Base-by-base conservation (phyloP, 2,888 invertebrate genomes). In the Pharmacophagus antenor region DNA sequence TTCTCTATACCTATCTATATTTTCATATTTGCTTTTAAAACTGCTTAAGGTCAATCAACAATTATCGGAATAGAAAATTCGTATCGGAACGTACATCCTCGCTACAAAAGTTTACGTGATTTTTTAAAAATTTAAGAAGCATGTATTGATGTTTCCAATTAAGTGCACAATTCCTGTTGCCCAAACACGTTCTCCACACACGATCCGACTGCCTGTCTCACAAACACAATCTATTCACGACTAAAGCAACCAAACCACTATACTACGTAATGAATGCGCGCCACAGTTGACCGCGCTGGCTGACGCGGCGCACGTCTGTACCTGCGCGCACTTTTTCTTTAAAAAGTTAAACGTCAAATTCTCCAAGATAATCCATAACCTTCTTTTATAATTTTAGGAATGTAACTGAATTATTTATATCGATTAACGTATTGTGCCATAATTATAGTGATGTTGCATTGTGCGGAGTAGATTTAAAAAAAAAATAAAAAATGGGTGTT, bases 161-260 rank as follows among this genome's bases (percentile, higher is more conserved):
- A 61, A 62, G 74, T 70, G 72, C 42, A 70, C 71, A 71, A 56
- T 22, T 65, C 64, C 64, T 65, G 68, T 70, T 78, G 74, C 76
- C 82, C 74, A 86, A 88, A 86, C 87, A 87, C 78, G 87, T 84
- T 87, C 81, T 80, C 74, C 66, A 70, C 74, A 81, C 80, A 80
- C 76, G 82, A 81, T 80, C 71, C 80, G 82, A 74, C 78, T 76
- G 81, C 75, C 77, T 77, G 81, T 81, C 81, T 80, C 82, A 86
- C 85, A 86, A 86, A 82, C 84, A 80, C 78, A 79, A 79, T 76
- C 82, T 84, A 82, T 82, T 77, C 79, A 70, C 65, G 58, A 62
- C 59, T 64, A 25, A 67, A 70, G 67, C 65, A 67, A 52, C 65
- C 61, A 63, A 67, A 64, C 66, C 57, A 58, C 67, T 61, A 63